Evolutionary conservation across 2,797 vertebrate species (phyloP).

Genomic region (Oryzias dopingdopingensis): DNA sequence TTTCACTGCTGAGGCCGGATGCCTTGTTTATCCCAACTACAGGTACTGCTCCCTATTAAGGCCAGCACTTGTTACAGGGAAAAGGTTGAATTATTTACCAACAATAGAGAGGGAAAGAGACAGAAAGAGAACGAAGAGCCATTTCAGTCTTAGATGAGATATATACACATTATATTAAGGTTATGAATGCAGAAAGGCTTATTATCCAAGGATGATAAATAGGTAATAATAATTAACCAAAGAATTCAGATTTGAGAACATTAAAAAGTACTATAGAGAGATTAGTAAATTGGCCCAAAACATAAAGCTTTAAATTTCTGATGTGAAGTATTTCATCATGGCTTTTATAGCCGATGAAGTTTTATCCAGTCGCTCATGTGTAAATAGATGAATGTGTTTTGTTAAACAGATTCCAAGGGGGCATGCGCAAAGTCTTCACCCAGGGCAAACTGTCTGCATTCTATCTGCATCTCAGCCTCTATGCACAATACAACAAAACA

Average conservation of each 20-base stretch:
- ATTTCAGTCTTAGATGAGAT: slow-evolving; percentile 47
- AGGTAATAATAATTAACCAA: slow-evolving; percentile 41
- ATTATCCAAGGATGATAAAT: slow-evolving; percentile 61
- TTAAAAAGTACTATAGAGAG: slow-evolving; percentile 23
- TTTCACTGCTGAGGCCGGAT: slow-evolving; percentile 69
- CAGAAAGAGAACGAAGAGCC: slow-evolving; percentile 31
- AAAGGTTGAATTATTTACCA: slow-evolving; percentile 84
- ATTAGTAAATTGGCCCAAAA: slow-evolving; percentile 29
- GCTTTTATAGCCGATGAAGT: slow-evolving; percentile 23
- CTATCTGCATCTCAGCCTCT: slow-evolving; percentile 74
- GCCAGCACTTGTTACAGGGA: slow-evolving; percentile 77
- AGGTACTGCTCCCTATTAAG: slow-evolving; percentile 82
- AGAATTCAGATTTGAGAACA: background rate
- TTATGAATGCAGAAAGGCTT: slow-evolving; percentile 63
- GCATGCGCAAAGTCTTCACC: slow-evolving; percentile 57
- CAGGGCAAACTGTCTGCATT: slow-evolving; percentile 74
- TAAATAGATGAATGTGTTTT: slow-evolving; percentile 63
- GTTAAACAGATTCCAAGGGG: slow-evolving; percentile 63
- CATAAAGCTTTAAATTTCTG: slow-evolving; percentile 27
- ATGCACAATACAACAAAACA: slow-evolving; percentile 75
- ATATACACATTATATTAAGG: slow-evolving; percentile 52
- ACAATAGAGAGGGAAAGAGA: slow-evolving; percentile 57
- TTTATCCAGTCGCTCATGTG: slow-evolving; percentile 48
- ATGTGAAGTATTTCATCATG: slow-evolving; percentile 21
- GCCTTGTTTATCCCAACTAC: slow-evolving; percentile 80